Conservation (phyloP, 2,797 vertebrate species). For the Trachops cirrhosus region DNA sequence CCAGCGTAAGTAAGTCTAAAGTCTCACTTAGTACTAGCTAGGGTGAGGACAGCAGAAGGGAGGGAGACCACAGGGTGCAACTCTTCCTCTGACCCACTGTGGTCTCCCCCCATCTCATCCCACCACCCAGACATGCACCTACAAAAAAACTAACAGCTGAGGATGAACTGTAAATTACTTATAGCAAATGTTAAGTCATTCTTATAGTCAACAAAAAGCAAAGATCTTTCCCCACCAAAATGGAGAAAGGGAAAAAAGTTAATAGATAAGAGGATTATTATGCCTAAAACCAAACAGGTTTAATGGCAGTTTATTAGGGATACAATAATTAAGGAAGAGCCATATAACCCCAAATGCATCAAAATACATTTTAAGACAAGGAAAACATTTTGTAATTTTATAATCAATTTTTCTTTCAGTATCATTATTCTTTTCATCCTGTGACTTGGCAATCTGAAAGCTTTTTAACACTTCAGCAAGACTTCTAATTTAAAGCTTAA, state of each 20-base stretch:
- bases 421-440: neutral
- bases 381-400: neutral
- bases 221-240: neutral
- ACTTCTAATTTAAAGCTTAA: neutral
- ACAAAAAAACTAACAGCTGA: neutral
- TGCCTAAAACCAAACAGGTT: neutral
- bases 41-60: neutral
- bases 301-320: neutral
- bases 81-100: neutral
- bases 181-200: neutral
- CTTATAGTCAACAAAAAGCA: neutral
- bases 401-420: neutral
- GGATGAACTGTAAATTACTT: neutral
- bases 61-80: neutral
- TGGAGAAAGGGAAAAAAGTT: neutral
- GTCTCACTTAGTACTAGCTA: neutral
- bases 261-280: neutral
- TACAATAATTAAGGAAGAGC: neutral
- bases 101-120: neutral
- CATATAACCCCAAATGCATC: neutral
- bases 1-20: neutral
- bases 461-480: neutral
- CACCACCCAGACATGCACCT: rapidly evolving
- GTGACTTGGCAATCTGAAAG: neutral
- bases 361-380: neutral